phyloP scores from a whole-genome alignment of 2,113 vertebrate genomes.

The Ondatra zibethicus region DNA sequence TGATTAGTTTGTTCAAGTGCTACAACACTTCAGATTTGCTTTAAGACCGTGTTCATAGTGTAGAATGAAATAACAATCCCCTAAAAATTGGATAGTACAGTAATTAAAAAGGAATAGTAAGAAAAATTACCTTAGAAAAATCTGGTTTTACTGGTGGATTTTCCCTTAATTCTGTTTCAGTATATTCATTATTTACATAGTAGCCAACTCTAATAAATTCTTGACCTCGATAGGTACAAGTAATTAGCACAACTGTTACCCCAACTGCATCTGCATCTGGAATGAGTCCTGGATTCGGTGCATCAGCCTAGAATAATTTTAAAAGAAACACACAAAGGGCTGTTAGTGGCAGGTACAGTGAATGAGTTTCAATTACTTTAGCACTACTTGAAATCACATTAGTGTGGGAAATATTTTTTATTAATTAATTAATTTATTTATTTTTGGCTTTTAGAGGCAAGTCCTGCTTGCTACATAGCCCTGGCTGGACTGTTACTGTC shows the following conservation, averaged over 20 bases:
- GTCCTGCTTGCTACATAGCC: background rate
- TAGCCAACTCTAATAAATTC: conserved; percentile 93
- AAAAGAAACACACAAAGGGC: conserved; percentile 70
- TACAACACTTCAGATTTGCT: conserved; percentile 45
- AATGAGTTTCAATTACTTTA: background rate
- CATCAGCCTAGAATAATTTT: conserved; percentile 86
- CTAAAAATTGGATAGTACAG: conserved; percentile 6
- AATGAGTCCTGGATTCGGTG: conserved; percentile 91
- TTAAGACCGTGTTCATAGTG: conserved; percentile 7
- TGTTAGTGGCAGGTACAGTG: conserved; percentile 56
- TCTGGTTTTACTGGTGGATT: conserved; percentile 92
- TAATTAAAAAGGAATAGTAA: conserved; percentile 42
- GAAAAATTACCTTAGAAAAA: conserved; percentile 89
- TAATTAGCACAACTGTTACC: conserved; percentile 91
- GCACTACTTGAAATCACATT: background rate
- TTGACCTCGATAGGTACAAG: conserved; percentile 91
- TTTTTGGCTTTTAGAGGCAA: background rate
- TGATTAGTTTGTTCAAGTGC: background rate
- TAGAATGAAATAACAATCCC: conserved; percentile 32
- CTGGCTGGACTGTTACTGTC: background rate
- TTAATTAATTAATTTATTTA: background rate
- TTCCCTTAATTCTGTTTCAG: conserved; percentile 91
- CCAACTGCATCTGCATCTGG: conserved; percentile 92
- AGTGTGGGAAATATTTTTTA: background rate
- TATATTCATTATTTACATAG: conserved; percentile 93